A percentile compares a stretch with the other conserved stretches of the same genome.
phyloP scores from a whole-genome alignment of 2,888 invertebrate genomes.

The Philereme vetulata region DNA sequence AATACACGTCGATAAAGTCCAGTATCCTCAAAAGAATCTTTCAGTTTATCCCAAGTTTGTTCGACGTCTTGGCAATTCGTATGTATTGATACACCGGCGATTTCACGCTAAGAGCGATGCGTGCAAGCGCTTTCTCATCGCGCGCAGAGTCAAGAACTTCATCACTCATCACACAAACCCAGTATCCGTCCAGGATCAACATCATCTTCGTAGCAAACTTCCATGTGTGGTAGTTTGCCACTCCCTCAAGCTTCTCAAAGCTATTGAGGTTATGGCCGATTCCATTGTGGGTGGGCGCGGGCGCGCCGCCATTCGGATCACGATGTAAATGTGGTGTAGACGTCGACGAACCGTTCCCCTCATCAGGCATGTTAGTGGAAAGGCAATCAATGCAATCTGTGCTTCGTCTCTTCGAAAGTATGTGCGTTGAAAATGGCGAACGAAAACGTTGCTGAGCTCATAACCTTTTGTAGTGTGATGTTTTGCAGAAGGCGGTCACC shows the following conservation, averaged over 20 bases:
- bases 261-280: no score
- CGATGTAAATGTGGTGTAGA: no score
- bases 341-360: no score
- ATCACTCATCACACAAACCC: neutral
- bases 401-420: no score
- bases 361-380: no score
- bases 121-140: neutral
- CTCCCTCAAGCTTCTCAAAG: constrained; percentile 1
- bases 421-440: no score
- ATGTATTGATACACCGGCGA: neutral
- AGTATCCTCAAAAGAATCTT: neutral
- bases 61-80: neutral
- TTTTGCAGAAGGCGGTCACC: no score
- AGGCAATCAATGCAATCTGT: no score
- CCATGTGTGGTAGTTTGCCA: constrained; percentile 31
- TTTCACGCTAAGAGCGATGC: neutral
- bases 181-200: neutral
- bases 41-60: neutral
- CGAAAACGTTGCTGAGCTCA: neutral
- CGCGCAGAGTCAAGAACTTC: neutral
- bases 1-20: neutral
- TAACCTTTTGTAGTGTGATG: no score
- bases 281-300: no score
- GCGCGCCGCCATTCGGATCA: no score
- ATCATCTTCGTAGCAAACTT: constrained; percentile 4